phyloP scores from a whole-genome alignment of 2,113 vertebrate genomes.

The Hiodon alosoides region DNA sequence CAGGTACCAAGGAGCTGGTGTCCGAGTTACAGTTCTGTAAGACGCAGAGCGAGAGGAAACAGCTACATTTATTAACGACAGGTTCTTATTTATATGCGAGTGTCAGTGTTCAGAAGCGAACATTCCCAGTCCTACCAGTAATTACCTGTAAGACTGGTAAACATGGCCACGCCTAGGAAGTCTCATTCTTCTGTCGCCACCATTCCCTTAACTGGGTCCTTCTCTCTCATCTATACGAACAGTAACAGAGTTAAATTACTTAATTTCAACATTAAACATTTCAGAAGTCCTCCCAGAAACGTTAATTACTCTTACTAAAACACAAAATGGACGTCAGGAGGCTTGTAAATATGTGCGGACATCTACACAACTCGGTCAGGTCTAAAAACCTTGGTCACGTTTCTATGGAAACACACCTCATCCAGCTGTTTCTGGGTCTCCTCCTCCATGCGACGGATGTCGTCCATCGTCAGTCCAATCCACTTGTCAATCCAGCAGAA shows the following conservation, averaged over 20 bases:
- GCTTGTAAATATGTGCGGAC: too few relatives aligned
- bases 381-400: too few relatives aligned
- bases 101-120: too few relatives aligned
- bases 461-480: conserved; percentile 88
- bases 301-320: background rate
- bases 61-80: too few relatives aligned
- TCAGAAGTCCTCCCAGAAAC: background rate
- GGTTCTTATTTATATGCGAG: too few relatives aligned
- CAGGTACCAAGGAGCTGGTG: too few relatives aligned
- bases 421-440: conserved; percentile 88
- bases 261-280: background rate
- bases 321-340: too few relatives aligned
- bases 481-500: conserved; percentile 91
- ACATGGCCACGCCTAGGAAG: conserved; percentile 53
- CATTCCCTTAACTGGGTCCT: conserved; percentile 83
- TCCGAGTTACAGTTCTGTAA: too few relatives aligned
- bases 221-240: conserved; percentile 76
- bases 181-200: conserved; percentile 67
- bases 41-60: too few relatives aligned
- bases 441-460: conserved; percentile 92
- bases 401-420: conserved; percentile 59
- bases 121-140: background rate
- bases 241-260: background rate
- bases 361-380: too few relatives aligned
- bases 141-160: conserved; percentile 40